Evolutionary conservation across 2,888 invertebrate genomes (phyloP).

Genomic region (Acrocyrtus sp.): DNA sequence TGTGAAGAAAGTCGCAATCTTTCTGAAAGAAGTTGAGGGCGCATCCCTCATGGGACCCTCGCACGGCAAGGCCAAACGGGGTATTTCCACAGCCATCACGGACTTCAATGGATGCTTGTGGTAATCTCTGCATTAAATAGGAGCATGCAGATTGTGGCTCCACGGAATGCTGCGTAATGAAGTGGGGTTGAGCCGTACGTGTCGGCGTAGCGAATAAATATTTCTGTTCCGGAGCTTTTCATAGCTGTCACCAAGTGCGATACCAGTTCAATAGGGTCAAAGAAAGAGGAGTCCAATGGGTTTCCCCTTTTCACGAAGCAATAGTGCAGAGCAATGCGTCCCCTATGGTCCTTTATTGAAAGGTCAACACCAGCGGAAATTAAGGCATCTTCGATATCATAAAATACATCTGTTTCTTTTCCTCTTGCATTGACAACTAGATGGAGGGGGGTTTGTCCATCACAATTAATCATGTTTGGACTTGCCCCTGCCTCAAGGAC

Average conservation of each 20-base stretch:
- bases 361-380: constrained; percentile 66
- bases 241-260: constrained; percentile 66
- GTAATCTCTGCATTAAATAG: constrained; percentile 61
- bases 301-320: constrained; percentile 66
- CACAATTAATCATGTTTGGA: constrained; percentile 49
- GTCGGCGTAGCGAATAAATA: constrained; percentile 65
- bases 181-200: constrained; percentile 66
- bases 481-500: constrained; percentile 32
- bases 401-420: constrained; percentile 67
- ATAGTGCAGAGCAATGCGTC: constrained; percentile 68
- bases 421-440: constrained; percentile 66
- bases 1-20: constrained; percentile 56
- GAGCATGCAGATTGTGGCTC: constrained; percentile 68
- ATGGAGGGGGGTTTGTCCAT: constrained; percentile 67
- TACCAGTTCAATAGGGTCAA: constrained; percentile 66
- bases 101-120: constrained; percentile 34
- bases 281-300: constrained; percentile 56
- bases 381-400: constrained; percentile 67
- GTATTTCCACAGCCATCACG: constrained; percentile 67
- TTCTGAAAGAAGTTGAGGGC: constrained; percentile 60
- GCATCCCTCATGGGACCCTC: constrained; percentile 67
- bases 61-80: constrained; percentile 67
- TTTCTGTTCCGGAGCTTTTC: constrained; percentile 61
- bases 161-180: constrained; percentile 67
- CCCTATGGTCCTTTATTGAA: constrained; percentile 64